Conservation (phyloP, 2,888 invertebrate species). For the Mythimna albipuncta region DNA sequence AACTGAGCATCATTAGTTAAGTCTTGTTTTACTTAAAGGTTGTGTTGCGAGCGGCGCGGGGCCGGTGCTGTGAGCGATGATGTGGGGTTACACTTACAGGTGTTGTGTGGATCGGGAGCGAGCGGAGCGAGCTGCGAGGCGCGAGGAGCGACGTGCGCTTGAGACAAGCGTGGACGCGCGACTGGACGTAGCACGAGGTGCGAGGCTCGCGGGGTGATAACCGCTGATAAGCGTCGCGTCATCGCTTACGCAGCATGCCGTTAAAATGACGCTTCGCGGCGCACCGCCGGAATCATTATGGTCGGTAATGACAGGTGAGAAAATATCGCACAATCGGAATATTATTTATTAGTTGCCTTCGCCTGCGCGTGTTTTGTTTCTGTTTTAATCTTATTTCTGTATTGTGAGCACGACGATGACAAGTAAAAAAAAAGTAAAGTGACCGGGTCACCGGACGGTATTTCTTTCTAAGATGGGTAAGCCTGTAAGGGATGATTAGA, state of each 20-base stretch:
- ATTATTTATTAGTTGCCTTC: slow-evolving; percentile 5
- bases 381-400: neutral
- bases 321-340: slow-evolving; percentile 1
- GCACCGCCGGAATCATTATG: slow-evolving; percentile 36
- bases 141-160: slow-evolving; percentile 72
- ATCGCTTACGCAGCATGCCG: slow-evolving; percentile 72
- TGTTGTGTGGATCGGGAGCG: slow-evolving; percentile 47
- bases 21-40: slow-evolving; percentile 10
- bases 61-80: slow-evolving; percentile 6
- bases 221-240: slow-evolving; percentile 86
- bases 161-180: slow-evolving; percentile 80
- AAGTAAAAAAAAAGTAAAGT: too few relatives aligned
- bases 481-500: too few relatives aligned
- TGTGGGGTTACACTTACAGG: slow-evolving; percentile 52
- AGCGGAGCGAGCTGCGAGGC: slow-evolving; percentile 43
- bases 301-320: slow-evolving; percentile 49
- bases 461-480: too few relatives aligned
- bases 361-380: neutral
- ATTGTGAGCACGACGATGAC: neutral
- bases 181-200: slow-evolving; percentile 73
- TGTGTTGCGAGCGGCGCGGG: neutral
- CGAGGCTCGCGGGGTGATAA: slow-evolving; percentile 87
- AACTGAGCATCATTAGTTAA: slow-evolving; percentile 1
- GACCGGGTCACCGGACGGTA: too few relatives aligned
- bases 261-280: slow-evolving; percentile 66